A percentile compares a stretch with the other conserved stretches of the same genome.
Evolutionary conservation across 1,140 invertebrate species (phyloP).

Genomic region (Dermatophagoides farinae): DNA sequence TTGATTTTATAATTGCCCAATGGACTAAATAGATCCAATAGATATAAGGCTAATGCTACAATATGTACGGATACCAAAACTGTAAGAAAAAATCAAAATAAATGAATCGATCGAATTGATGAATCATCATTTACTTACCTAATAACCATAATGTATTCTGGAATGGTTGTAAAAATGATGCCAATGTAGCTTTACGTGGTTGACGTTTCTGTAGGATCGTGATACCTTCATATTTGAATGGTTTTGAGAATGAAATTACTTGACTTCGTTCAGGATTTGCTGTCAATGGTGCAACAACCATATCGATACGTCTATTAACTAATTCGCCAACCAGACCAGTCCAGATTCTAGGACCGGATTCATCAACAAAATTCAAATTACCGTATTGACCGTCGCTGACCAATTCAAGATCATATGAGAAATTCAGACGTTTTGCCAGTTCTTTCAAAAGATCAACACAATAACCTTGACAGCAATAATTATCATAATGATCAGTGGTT

Average conservation of each 20-base stretch:
- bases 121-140: background rate
- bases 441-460: constrained; percentile 82
- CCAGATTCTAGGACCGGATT: constrained; percentile 34
- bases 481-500: constrained; percentile 21
- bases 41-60: constrained; percentile 83
- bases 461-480: constrained; percentile 78
- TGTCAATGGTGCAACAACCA: constrained; percentile 92
- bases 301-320: constrained; percentile 74
- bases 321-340: constrained; percentile 88
- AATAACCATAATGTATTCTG: constrained; percentile 90
- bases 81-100: constrained; percentile 39
- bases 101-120: background rate
- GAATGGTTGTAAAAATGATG: constrained; percentile 97
- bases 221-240: constrained; percentile 80
- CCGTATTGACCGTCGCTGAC: constrained; percentile 86
- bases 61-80: constrained; percentile 89
- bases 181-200: constrained; percentile 75
- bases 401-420: constrained; percentile 71
- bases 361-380: constrained; percentile 26
- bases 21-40: constrained; percentile 88
- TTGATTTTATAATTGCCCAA: constrained; percentile 50
- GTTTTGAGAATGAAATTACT: constrained; percentile 96
- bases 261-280: constrained; percentile 82
- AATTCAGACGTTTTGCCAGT: constrained; percentile 66
- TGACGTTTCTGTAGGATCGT: constrained; percentile 28